Conservation (phyloP, 35 echinoderm and acorn worm species). For the Anneissia japonica region DNA sequence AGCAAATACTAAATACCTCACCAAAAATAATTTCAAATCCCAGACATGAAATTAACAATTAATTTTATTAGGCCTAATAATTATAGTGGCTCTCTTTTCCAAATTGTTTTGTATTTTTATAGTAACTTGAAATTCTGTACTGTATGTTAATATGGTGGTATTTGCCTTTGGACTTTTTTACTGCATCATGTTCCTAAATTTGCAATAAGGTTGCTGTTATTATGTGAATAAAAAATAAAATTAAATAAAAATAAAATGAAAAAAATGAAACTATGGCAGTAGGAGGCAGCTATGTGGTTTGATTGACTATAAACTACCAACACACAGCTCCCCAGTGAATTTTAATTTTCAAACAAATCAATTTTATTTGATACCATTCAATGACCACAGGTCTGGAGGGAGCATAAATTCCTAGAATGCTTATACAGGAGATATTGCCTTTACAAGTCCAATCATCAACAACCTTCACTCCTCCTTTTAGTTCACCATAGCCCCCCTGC, state of each 20-base stretch:
- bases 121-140: not conserved
- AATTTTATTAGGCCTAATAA: too few species aligned
- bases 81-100: too few species aligned
- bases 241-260: too few species aligned
- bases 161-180: not conserved
- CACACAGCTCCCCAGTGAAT: not conserved
- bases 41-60: too few species aligned
- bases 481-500: not conserved
- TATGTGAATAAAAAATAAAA: too few species aligned
- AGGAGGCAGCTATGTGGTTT: not conserved
- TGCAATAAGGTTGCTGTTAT: too few species aligned
- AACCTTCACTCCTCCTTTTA: not conserved
- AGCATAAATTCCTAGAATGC: not conserved
- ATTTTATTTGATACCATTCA: not conserved
- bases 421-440: not conserved
- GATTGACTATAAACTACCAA: not conserved
- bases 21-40: too few species aligned
- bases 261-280: not conserved
- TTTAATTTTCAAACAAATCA: not conserved
- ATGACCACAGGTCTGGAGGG: not conserved
- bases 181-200: not conserved
- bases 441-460: not conserved
- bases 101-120: too few species aligned
- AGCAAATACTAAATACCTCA: too few species aligned
- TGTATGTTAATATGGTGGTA: not conserved